phyloP scores from a whole-genome alignment of 2,888 invertebrate species.

The Ichneumon xanthorius region DNA sequence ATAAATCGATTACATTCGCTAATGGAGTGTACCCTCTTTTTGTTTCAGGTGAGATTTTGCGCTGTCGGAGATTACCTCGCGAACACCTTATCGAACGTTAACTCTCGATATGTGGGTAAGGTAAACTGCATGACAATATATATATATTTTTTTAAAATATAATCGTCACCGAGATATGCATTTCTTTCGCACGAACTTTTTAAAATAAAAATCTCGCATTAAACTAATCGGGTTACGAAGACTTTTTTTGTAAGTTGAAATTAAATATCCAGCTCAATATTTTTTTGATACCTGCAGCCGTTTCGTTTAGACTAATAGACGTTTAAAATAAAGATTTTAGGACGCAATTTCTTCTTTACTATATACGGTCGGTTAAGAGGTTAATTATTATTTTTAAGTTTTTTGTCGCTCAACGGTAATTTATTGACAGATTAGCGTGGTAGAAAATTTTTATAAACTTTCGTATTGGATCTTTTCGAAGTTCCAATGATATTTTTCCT shows the following conservation, averaged over 20 bases:
- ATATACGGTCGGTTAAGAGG: not conserved
- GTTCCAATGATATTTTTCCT: not conserved
- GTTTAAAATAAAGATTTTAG: no score
- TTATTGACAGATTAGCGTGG: not conserved
- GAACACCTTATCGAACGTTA: not conserved
- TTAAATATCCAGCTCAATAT: no score
- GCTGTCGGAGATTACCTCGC: not conserved
- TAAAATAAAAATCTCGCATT: not conserved
- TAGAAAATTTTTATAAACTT: not conserved
- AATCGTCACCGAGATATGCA: not conserved
- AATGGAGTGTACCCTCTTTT: conserved; percentile 35
- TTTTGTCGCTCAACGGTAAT: not conserved
- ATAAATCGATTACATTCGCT: conserved; percentile 38
- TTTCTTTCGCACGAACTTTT: not conserved
- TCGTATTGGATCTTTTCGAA: not conserved
- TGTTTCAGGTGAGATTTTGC: conserved; percentile 65
- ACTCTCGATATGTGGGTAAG: not conserved
- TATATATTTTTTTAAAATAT: no score
- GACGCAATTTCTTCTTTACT: not conserved
- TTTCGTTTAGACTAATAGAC: no score
- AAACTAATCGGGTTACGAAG: not conserved
- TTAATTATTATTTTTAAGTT: not conserved
- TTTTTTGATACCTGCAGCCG: no score
- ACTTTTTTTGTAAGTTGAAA: not conserved
- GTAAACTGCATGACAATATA: not conserved